A percentile compares a stretch with the other conserved stretches of the same genome.
Conservation (phyloP, 2,888 invertebrate genomes). For the Dioctria linearis region DNA sequence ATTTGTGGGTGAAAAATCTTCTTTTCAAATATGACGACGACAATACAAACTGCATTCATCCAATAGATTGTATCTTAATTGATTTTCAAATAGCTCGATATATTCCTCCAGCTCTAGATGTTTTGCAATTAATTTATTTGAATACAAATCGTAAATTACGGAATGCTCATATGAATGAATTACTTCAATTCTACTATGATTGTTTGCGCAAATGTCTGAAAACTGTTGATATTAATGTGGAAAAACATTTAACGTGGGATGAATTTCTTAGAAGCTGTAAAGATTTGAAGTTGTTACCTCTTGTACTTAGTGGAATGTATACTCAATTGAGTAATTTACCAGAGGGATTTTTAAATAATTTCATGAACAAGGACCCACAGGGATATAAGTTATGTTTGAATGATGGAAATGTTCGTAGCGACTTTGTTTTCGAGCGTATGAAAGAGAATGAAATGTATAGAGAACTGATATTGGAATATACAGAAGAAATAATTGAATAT, state of each 20-base stretch:
- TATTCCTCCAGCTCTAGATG: constrained; percentile 73
- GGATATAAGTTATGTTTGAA: constrained; percentile 64
- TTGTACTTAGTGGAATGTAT: constrained; percentile 67
- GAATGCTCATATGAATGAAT: constrained; percentile 64
- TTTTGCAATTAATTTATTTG: constrained; percentile 71
- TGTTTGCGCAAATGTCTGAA: constrained; percentile 63
- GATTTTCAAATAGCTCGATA: constrained; percentile 76
- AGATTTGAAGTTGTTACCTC: constrained; percentile 65
- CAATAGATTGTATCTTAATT: constrained; percentile 71
- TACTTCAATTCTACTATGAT: constrained; percentile 71
- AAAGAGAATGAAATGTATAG: constrained; percentile 66
- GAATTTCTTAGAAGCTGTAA: constrained; percentile 67
- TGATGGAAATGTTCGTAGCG: constrained; percentile 68
- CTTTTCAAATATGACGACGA: constrained; percentile 63
- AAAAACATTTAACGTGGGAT: constrained; percentile 64
- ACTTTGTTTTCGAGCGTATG: constrained; percentile 67
- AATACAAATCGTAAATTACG: constrained; percentile 69
- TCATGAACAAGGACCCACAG: constrained; percentile 66
- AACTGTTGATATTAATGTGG: constrained; percentile 60
- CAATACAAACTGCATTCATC: constrained; percentile 62
- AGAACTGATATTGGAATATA: constrained; percentile 64
- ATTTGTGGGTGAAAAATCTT: constrained; percentile 69
- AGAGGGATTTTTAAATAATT: constrained; percentile 64
- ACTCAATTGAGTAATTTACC: constrained; percentile 69
- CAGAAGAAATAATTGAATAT: constrained; percentile 65